Conservation (phyloP, 2,797 vertebrate species). For the Macrochelys suwanniensis region DNA sequence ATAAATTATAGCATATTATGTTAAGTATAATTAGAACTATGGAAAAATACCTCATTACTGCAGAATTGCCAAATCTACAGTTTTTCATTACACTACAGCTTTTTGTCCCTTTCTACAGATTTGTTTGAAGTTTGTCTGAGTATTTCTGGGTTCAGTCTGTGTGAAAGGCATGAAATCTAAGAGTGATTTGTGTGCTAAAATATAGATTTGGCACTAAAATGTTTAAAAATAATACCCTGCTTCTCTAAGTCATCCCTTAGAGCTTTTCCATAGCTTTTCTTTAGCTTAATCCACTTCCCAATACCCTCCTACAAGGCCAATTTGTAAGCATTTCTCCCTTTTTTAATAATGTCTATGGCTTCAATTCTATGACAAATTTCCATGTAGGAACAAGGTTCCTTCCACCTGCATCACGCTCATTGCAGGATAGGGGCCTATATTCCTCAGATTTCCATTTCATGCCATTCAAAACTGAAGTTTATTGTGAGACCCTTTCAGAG, state of each 20-base stretch:
- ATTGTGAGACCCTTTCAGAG: background rate
- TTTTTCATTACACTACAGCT: background rate
- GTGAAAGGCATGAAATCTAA: background rate
- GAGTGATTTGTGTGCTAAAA: background rate
- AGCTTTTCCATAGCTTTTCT: background rate
- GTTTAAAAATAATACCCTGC: background rate
- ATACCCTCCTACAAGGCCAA: background rate
- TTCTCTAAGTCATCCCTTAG: background rate
- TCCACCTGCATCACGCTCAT: background rate
- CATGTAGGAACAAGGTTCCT: background rate
- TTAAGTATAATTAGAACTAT: background rate
- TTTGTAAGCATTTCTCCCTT: background rate
- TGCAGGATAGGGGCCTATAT: background rate
- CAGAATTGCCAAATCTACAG: background rate
- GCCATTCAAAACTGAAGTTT: background rate
- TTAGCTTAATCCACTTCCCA: background rate
- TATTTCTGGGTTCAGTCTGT: background rate
- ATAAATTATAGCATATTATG: background rate
- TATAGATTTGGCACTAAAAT: background rate
- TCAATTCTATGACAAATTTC: background rate
- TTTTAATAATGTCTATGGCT: background rate
- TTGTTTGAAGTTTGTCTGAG: background rate
- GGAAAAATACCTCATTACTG: background rate
- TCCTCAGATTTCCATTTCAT: background rate
- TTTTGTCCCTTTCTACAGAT: background rate